Evolutionary conservation across 2,113 vertebrate genomes (phyloP).

Genomic region (Sphaerodactylus townsendi): DNA sequence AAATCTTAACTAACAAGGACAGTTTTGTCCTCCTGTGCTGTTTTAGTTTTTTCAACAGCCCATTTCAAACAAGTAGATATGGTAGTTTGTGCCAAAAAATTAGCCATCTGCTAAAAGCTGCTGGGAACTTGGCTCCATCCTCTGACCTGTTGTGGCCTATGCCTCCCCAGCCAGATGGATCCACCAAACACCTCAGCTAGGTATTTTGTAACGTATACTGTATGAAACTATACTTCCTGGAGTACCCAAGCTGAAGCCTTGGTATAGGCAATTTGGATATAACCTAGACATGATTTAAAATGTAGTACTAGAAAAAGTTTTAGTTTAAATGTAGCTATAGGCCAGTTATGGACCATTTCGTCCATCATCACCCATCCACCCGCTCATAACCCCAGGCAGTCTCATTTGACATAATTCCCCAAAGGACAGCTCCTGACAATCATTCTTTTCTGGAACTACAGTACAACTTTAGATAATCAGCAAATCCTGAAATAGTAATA

Average conservation of each 20-base stretch:
- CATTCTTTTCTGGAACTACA: constrained; percentile 25
- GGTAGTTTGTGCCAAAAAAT: not conserved
- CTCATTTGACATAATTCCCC: constrained; percentile 10
- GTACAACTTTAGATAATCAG: constrained; percentile 16
- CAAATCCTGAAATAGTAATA: constrained; percentile 28
- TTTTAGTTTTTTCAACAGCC: too few relatives aligned
- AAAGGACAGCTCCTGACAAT: constrained; percentile 29
- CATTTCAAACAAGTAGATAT: too few relatives aligned
- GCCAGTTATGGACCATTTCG: constrained; percentile 13
- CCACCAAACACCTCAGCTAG: not conserved
- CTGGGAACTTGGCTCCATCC: too few relatives aligned
- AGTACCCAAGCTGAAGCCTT: not conserved
- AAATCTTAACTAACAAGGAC: too few relatives aligned
- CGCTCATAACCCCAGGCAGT: constrained; percentile 5
- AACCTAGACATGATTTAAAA: not conserved
- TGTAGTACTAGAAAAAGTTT: not conserved
- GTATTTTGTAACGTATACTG: not conserved
- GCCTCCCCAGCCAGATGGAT: not conserved
- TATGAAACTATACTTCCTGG: not conserved
- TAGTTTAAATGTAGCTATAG: not conserved
- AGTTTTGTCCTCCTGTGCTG: too few relatives aligned
- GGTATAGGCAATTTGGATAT: not conserved
- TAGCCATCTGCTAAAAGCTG: not conserved
- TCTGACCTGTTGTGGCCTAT: not conserved
- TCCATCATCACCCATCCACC: not conserved